Percentiles rank a stretch among this genome's conserved stretches.
Conservation (phyloP, 2,113 vertebrate genomes). For the Colinus virginianus region DNA sequence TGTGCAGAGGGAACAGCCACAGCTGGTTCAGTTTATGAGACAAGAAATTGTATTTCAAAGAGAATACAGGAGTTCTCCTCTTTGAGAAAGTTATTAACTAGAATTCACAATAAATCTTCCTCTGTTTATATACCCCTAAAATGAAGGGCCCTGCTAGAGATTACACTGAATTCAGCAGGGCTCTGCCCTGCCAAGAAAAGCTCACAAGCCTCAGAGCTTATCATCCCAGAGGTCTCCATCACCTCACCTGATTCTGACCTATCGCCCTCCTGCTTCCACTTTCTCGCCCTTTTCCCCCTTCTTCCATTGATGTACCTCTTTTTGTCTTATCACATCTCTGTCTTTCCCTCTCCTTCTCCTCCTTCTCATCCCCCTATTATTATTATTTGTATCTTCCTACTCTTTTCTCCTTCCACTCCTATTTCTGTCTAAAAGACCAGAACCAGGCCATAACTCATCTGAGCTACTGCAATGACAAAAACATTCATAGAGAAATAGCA, state of each 20-base stretch:
- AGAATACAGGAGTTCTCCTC: slow-evolving; percentile 58
- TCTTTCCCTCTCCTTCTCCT: neutral
- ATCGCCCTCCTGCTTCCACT: neutral
- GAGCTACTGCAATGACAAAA: slow-evolving; percentile 5
- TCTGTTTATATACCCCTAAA: slow-evolving; percentile 64
- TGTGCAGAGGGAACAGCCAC: slow-evolving; percentile 36
- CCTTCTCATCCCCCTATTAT: neutral
- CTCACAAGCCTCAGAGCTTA: neutral
- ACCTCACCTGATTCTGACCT: neutral
- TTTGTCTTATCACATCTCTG: neutral
- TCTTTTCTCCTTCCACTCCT: neutral
- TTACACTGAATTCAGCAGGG: slow-evolving; percentile 22
- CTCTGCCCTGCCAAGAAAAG: neutral
- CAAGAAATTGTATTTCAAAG: slow-evolving; percentile 77
- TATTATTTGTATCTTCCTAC: neutral
- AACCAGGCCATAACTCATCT: neutral
- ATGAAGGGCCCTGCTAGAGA: slow-evolving; percentile 41
- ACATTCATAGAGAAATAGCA: neutral
- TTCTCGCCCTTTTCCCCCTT: neutral
- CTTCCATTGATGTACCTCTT: neutral
- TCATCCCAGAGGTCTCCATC: neutral
- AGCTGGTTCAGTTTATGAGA: slow-evolving; percentile 74
- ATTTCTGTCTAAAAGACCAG: slow-evolving; percentile 1
- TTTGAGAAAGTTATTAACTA: slow-evolving; percentile 70
- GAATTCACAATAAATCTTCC: slow-evolving; percentile 64